Conservation (phyloP, 2,888 invertebrate species). For the Morpho achilles region DNA sequence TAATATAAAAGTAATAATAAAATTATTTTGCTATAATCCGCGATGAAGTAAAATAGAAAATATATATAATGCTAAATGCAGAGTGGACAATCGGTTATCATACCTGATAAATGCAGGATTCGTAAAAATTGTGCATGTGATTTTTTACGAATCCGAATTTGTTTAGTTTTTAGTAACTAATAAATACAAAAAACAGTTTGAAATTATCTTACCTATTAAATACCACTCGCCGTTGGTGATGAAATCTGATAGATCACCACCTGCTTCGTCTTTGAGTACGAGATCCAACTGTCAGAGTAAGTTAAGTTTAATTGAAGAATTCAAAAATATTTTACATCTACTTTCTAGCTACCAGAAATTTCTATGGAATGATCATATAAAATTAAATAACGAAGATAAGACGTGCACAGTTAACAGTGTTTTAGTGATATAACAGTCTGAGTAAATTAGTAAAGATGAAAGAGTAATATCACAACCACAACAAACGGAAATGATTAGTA, state of each 20-base stretch:
- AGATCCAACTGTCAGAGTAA: constrained; percentile 90
- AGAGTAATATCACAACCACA: constrained; percentile 49
- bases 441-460: constrained; percentile 8
- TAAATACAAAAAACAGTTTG: not conserved
- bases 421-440: too few species aligned
- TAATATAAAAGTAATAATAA: too few species aligned
- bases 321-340: not conserved
- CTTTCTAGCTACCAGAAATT: constrained; percentile 1
- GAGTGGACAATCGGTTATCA: too few species aligned
- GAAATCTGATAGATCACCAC: constrained; percentile 97
- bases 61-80: too few species aligned
- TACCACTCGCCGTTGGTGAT: constrained; percentile 99
- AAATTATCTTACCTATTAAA: constrained; percentile 89
- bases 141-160: too few species aligned
- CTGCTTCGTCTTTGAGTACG: constrained; percentile 94
- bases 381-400: not conserved
- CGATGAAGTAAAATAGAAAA: too few species aligned
- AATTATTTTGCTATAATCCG: too few species aligned
- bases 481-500: too few species aligned
- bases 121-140: too few species aligned
- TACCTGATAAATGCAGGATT: too few species aligned
- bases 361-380: too few species aligned
- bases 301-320: constrained; percentile 27
- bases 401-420: not conserved
- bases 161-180: too few species aligned